Evolutionary conservation across 1,140 invertebrate genomes (phyloP).

Genomic region (Chelonus insularis): DNA sequence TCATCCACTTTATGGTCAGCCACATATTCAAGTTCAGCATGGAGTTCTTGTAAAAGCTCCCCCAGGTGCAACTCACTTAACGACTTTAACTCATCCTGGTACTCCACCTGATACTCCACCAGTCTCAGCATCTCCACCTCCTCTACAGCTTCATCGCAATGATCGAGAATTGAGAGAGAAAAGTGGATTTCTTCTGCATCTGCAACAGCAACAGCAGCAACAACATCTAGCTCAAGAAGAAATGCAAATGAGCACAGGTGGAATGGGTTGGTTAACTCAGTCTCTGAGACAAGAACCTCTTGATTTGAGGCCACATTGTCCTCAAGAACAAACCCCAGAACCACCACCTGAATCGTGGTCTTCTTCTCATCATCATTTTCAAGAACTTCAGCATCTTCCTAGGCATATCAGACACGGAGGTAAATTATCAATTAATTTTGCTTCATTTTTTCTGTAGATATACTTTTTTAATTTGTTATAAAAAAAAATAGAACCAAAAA

Average conservation of each 20-base stretch:
- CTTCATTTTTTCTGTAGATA: background rate
- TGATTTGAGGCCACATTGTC: slow-evolving; percentile 75
- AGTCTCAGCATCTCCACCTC: slow-evolving; percentile 60
- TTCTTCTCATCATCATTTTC: slow-evolving; percentile 55
- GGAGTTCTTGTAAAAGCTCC: slow-evolving; percentile 51
- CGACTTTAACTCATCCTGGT: slow-evolving; percentile 64
- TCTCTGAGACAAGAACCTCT: slow-evolving; percentile 74
- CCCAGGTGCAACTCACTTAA: slow-evolving; percentile 47
- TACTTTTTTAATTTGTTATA: background rate
- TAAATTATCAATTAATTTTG: slow-evolving; percentile 30
- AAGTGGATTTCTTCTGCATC: slow-evolving; percentile 42
- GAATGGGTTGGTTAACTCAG: slow-evolving; percentile 75
- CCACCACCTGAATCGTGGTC: slow-evolving; percentile 49
- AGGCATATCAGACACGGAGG: slow-evolving; percentile 50
- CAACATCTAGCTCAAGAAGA: slow-evolving; percentile 47
- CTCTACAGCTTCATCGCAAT: slow-evolving; percentile 56
- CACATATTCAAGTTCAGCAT: slow-evolving; percentile 50
- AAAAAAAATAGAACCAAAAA: too few species aligned
- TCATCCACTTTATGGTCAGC: slow-evolving; percentile 55
- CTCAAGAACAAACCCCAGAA: slow-evolving; percentile 47
- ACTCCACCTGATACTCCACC: slow-evolving; percentile 81
- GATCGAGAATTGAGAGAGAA: slow-evolving; percentile 46
- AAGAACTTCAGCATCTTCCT: slow-evolving; percentile 45
- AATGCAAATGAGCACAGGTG: slow-evolving; percentile 47
- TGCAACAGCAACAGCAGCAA: slow-evolving; percentile 37